A percentile compares a stretch with the other conserved stretches of the same genome.
Evolutionary conservation across 2,113 vertebrate genomes (phyloP).

Genomic region (Serinus canaria): DNA sequence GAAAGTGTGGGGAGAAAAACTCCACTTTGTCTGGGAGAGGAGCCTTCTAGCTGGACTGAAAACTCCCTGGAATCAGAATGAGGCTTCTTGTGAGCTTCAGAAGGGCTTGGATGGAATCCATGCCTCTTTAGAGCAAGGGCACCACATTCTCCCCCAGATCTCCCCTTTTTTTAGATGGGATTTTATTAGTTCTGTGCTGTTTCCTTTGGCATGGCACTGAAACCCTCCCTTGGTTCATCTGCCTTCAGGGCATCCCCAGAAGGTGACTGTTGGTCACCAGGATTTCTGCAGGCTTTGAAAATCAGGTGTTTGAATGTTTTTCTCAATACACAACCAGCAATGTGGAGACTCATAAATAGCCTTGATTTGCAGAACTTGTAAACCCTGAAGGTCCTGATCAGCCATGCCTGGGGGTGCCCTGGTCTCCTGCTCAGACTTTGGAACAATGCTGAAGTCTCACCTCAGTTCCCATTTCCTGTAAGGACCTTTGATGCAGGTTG

Average conservation of each 20-base stretch:
- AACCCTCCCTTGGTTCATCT: background rate
- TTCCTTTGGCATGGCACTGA: background rate
- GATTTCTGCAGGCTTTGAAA: background rate
- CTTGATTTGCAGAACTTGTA: background rate
- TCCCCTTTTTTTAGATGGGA: background rate
- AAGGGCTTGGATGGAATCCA: background rate
- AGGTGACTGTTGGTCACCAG: background rate
- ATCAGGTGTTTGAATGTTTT: background rate
- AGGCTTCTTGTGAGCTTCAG: background rate
- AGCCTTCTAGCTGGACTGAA: background rate
- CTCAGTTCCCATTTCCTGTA: background rate
- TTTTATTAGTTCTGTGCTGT: background rate
- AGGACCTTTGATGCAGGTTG: accelerated
- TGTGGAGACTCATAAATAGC: accelerated
- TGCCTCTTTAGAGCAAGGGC: background rate
- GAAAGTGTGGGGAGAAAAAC: background rate
- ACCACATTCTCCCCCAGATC: accelerated
- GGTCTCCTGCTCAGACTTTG: background rate
- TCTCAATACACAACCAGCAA: background rate
- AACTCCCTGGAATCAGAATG: background rate
- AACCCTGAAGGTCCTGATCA: background rate
- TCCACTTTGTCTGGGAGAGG: background rate
- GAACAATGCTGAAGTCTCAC: background rate
- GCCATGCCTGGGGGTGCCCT: background rate
- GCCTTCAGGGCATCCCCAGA: background rate